Percentiles rank a stretch among this genome's conserved stretches.
Conservation (phyloP, 2,113 vertebrate species). For the Hippocampus guttulatus region DNA sequence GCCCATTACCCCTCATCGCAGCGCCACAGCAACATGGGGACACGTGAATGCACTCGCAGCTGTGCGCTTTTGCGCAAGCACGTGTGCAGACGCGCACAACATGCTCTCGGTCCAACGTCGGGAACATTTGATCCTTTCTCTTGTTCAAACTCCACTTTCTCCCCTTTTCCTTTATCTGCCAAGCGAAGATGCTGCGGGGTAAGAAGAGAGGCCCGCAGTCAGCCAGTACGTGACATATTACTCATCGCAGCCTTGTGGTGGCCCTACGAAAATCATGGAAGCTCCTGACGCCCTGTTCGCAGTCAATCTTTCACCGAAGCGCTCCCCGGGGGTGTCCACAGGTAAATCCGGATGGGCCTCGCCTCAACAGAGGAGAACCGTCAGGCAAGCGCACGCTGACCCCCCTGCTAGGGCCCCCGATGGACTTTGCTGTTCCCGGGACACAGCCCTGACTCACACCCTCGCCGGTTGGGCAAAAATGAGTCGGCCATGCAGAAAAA, state of each 20-base stretch:
- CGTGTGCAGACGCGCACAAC: neutral
- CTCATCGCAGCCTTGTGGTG: conserved; percentile 46
- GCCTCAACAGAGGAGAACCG: neutral
- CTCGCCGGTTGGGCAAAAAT: conserved; percentile 47
- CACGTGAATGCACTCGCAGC: conserved; percentile 1
- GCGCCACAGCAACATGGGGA: conserved; percentile 6
- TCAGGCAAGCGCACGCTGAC: conserved; percentile 13
- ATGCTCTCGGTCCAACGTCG: neutral
- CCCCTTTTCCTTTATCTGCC: conserved; percentile 4
- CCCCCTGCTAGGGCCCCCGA: conserved; percentile 3
- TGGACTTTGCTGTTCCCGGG: conserved; percentile 35
- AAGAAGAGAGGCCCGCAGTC: conserved; percentile 17
- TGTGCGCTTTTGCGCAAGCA: neutral
- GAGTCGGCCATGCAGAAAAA: conserved; percentile 56
- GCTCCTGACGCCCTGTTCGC: conserved; percentile 23
- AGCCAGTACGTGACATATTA: conserved; percentile 44
- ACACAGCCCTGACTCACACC: conserved; percentile 39
- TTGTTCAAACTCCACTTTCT: conserved; percentile 2
- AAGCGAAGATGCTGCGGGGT: conserved; percentile 20
- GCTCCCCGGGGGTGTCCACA: conserved; percentile 5
- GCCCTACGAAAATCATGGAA: conserved; percentile 37
- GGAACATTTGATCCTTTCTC: neutral
- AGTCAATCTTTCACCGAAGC: conserved; percentile 23
- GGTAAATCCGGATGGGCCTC: neutral
- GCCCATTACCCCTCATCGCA: conserved; percentile 4